Percentiles rank a stretch among this genome's conserved stretches.
Evolutionary conservation across 2,113 vertebrate species (phyloP).

Genomic region (Tachuris rubrigastra): DNA sequence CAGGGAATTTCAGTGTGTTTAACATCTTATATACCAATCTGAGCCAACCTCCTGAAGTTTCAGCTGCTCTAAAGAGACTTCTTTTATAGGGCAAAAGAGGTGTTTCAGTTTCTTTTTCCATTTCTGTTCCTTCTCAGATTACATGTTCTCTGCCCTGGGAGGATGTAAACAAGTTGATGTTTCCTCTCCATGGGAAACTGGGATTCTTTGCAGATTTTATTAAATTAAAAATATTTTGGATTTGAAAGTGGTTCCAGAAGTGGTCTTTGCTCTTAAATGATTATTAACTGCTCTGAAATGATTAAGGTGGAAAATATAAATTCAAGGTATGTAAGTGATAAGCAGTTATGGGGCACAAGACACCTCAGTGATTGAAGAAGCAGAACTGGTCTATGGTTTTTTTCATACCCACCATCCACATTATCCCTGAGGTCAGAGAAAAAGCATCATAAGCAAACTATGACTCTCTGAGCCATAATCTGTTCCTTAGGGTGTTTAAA

Average conservation of each 20-base stretch:
- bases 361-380: neutral
- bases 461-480: neutral
- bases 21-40: neutral
- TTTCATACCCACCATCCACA: neutral
- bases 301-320: neutral
- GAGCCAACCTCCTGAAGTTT: neutral
- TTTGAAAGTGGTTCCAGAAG: neutral
- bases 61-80: neutral
- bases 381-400: neutral
- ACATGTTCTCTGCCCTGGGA: neutral
- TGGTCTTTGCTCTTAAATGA: neutral
- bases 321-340: neutral
- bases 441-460: neutral
- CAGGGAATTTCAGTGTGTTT: neutral
- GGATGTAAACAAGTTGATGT: neutral
- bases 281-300: neutral
- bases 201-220: neutral
- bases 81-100: neutral
- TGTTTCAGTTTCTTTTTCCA: neutral
- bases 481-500: neutral
- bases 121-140: neutral
- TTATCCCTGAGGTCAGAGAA: neutral
- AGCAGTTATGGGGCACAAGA: neutral
- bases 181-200: neutral
- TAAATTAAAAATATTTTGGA: neutral